Evolutionary conservation across 1,140 invertebrate genomes (phyloP), one percentile per base, ranked within the genome.

Genomic region (Pantala flavescens): DNA sequence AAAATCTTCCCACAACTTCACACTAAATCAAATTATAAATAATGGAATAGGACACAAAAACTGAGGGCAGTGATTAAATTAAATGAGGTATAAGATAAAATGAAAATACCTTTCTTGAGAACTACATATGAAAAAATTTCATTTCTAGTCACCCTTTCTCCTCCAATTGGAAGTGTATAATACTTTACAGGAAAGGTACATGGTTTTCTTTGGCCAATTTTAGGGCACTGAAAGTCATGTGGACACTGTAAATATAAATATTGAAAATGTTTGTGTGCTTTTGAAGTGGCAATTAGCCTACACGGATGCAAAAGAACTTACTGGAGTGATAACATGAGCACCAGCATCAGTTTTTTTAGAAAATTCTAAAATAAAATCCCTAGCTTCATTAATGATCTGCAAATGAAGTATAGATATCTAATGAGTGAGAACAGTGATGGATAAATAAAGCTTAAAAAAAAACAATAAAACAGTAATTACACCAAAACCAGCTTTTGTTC

Each of bases 111-210:
- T 88, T 93, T 94, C 80, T 88, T 90, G 23, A 96, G 81, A 71
- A 96, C 87, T 0, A 94, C 84, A 81, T 94, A 95, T 10, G 88
- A 90, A 82, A 87, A 93, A 23, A 84, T 75, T 77, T 92, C 89
- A 19, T 80, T 82, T 42, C 79, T 78, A 0, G 83, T 76, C 76
- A 84, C 80, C 3, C 79, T 76, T 72, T 82, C 82, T 0, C 81
- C 79, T 9, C 77, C 80, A 76, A 89, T 83, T 28, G 84, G 83
- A 74, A 92, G 79, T 0, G 86, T 83, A 63, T 84, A 80, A 82
- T 90, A 95, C 14, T 83, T 78, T 24, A 89, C 85, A 76, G 87
- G 78, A 82, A 94, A 96, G 81, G 91, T 94, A 81, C 95, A 97
- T 0, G 91, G 90, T 14, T 86, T 90, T 10, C 86, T 76, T 7